Conservation (phyloP, 2,888 invertebrate genomes). For the Lasioglossum calceatum region DNA sequence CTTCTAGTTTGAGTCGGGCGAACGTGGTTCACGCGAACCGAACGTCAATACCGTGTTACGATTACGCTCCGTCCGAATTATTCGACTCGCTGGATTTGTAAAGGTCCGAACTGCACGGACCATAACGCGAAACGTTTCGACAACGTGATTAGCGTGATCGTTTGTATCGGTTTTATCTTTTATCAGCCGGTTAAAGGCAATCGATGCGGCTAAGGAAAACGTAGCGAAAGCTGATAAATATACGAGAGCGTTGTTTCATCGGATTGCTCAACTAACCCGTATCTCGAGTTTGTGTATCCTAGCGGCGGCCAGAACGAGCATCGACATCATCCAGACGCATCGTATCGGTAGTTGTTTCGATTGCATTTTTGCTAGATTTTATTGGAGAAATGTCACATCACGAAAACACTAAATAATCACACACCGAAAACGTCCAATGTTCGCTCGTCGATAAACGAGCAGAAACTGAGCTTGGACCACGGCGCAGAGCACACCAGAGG, state of each 20-base stretch:
- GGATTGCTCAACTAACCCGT: conserved; percentile 84
- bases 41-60: neutral
- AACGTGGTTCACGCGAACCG: neutral
- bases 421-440: conserved; percentile 28
- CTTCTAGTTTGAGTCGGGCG: neutral
- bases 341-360: conserved; percentile 47
- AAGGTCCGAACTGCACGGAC: neutral
- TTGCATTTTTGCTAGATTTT: conserved; percentile 68
- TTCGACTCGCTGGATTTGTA: neutral
- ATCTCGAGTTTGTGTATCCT: conserved; percentile 88
- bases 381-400: conserved; percentile 69
- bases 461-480: conserved; percentile 65
- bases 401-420: conserved; percentile 49
- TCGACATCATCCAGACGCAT: conserved; percentile 67
- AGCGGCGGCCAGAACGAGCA: conserved; percentile 72
- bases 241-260: conserved; percentile 8
- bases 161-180: neutral
- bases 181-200: neutral
- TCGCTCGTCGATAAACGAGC: conserved; percentile 72
- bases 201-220: conserved; percentile 7
- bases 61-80: neutral
- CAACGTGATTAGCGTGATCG: neutral
- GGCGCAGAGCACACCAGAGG: neutral
- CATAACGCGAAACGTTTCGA: neutral
- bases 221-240: conserved; percentile 21